Conservation (phyloP, 1,140 invertebrate genomes). For the Drosophila azteca region DNA sequence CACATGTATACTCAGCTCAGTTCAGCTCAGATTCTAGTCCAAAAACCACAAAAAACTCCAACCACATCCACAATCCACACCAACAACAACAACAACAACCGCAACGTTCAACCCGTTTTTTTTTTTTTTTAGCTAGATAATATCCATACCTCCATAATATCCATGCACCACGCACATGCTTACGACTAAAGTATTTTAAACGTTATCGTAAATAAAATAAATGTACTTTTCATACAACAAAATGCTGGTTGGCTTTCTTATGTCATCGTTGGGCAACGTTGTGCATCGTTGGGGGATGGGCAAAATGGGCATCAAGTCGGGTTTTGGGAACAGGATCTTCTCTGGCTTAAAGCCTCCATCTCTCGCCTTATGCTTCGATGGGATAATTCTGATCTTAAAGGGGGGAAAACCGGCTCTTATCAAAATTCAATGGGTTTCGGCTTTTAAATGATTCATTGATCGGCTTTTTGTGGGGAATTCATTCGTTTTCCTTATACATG, state of each 20-base stretch:
- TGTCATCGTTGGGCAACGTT: neutral
- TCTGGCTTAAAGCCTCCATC: neutral
- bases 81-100: neutral
- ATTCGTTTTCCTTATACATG: neutral
- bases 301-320: neutral
- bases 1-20: neutral
- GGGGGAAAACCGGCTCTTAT: too few species aligned
- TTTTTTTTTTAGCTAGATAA: constrained; percentile 21
- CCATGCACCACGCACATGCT: constrained; percentile 4
- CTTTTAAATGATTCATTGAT: too few species aligned
- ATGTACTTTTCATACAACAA: constrained; percentile 43
- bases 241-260: neutral
- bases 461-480: too few species aligned
- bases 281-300: neutral
- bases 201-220: constrained; percentile 41
- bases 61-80: neutral
- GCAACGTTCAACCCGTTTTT: constrained; percentile 9
- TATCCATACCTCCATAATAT: constrained; percentile 32
- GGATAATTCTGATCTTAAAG: neutral
- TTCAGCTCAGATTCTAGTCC: constrained; percentile 52
- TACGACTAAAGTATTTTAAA: constrained; percentile 3
- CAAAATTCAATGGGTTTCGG: too few species aligned
- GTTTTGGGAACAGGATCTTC: neutral
- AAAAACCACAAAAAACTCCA: constrained; percentile 5
- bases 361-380: too few species aligned